Conservation (phyloP, 2,888 invertebrate genomes). For the Habrosyne pyritoides region DNA sequence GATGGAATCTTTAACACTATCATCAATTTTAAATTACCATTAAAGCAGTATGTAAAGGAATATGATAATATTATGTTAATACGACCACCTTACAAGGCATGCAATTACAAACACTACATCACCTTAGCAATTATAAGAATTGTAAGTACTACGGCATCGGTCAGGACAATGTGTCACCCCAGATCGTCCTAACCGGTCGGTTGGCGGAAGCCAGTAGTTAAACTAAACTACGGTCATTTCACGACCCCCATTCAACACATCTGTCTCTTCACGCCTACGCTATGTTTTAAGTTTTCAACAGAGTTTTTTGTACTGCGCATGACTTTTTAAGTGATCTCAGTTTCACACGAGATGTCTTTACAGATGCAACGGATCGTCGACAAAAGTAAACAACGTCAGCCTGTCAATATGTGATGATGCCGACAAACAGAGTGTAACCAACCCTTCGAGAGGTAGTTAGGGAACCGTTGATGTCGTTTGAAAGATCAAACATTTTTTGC, state of each 20-base stretch:
- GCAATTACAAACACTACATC: background rate
- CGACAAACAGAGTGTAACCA: slow-evolving; percentile 20
- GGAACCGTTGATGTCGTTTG: slow-evolving; percentile 10
- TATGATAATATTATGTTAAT: background rate
- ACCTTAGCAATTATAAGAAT: slow-evolving; percentile 17
- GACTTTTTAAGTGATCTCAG: slow-evolving; percentile 65
- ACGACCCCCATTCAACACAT: slow-evolving; percentile 61
- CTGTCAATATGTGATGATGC: slow-evolving; percentile 40
- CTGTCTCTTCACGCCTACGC: slow-evolving; percentile 69
- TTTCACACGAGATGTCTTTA: slow-evolving; percentile 60
- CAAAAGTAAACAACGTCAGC: slow-evolving; percentile 52
- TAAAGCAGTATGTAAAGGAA: background rate
- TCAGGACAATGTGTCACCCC: slow-evolving; percentile 47
- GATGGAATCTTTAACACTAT: background rate
- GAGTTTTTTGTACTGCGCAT: slow-evolving; percentile 53
- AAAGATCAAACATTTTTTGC: background rate
- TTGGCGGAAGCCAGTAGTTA: slow-evolving; percentile 78
- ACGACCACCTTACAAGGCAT: background rate
- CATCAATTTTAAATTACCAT: background rate
- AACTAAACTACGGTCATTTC: slow-evolving; percentile 74
- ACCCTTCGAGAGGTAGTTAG: slow-evolving; percentile 4
- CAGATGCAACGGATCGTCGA: slow-evolving; percentile 56
- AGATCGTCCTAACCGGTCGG: slow-evolving; percentile 44
- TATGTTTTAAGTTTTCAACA: slow-evolving; percentile 50
- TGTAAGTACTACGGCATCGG: slow-evolving; percentile 17